phyloP scores from a whole-genome alignment of 2,888 invertebrate genomes.

The Lasioglossum figueresi region DNA sequence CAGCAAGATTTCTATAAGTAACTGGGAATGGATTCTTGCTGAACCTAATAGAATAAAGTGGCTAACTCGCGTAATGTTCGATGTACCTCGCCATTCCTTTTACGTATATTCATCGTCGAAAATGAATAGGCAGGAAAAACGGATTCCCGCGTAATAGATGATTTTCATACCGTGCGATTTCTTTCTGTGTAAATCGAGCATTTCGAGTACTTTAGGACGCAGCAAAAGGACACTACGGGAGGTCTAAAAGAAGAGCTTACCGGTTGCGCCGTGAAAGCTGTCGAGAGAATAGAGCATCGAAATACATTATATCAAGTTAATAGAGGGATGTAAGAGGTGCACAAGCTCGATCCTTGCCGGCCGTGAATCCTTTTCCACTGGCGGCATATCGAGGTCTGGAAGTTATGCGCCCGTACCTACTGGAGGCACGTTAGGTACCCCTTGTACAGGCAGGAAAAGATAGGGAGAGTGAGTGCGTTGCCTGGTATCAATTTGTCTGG shows the following conservation, averaged over 20 bases:
- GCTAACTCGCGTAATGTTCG: neutral
- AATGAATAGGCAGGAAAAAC: neutral
- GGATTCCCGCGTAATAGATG: neutral
- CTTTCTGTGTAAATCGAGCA: neutral
- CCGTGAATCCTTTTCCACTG: slow-evolving; percentile 59
- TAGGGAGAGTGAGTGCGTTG: slow-evolving; percentile 80
- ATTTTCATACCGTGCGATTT: neutral
- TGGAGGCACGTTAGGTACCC: slow-evolving; percentile 65
- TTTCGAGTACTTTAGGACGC: neutral
- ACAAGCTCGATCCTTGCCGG: slow-evolving; percentile 33
- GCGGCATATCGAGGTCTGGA: slow-evolving; percentile 65
- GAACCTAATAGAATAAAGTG: neutral
- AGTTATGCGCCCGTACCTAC: slow-evolving; percentile 71
- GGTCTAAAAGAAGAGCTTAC: neutral
- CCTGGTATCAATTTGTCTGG: slow-evolving; percentile 82
- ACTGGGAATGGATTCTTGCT: neutral
- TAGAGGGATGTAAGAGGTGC: slow-evolving; percentile 53
- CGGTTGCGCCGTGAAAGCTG: slow-evolving; percentile 4
- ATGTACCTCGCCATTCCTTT: too few species aligned
- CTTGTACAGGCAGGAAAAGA: slow-evolving; percentile 66
- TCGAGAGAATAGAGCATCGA: slow-evolving; percentile 22
- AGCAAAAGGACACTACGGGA: neutral
- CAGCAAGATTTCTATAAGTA: too few species aligned
- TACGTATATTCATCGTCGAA: neutral
- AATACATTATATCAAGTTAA: slow-evolving; percentile 42